Evolutionary conservation across 1,140 invertebrate species (phyloP).

Genomic region (Drosophila varians): DNA sequence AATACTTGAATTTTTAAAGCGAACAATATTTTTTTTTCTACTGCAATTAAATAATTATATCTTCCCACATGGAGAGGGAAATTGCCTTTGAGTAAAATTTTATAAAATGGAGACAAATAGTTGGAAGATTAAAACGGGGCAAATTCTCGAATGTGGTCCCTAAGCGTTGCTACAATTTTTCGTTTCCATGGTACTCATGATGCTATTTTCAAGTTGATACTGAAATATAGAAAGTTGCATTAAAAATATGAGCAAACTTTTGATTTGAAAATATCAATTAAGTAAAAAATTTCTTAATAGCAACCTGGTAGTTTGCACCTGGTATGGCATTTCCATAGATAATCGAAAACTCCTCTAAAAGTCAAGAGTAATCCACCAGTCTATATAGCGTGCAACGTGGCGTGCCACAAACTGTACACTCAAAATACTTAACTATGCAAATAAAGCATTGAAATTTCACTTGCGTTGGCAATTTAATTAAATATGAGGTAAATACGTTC

Average conservation of each 20-base stretch:
- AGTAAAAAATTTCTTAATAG: not conserved
- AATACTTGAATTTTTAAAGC: slow-evolving; percentile 38
- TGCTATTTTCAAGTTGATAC: not conserved
- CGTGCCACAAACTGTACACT: slow-evolving; percentile 19
- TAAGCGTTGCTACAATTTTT: not conserved
- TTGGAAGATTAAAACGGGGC: not conserved
- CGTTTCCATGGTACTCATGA: not conserved
- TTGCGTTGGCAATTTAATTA: slow-evolving; percentile 74
- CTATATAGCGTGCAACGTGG: not conserved
- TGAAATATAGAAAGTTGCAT: not conserved
- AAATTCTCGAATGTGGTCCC: accelerated
- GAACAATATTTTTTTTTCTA: not conserved
- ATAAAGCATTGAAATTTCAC: slow-evolving; percentile 67
- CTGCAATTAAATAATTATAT: slow-evolving; percentile 6
- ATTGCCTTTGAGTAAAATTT: slow-evolving; percentile 10
- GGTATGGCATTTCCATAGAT: not conserved
- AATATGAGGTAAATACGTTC: slow-evolving; percentile 75
- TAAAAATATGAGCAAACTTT: not conserved
- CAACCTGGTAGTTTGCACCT: too few species aligned
- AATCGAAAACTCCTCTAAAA: not conserved
- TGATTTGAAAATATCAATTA: too few species aligned
- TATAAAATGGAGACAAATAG: not conserved
- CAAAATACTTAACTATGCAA: slow-evolving; percentile 63
- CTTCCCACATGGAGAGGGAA: not conserved
- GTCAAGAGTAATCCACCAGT: not conserved